Base-by-base conservation (phyloP, 1,140 invertebrate genomes). In the Centruroides vittatus region DNA sequence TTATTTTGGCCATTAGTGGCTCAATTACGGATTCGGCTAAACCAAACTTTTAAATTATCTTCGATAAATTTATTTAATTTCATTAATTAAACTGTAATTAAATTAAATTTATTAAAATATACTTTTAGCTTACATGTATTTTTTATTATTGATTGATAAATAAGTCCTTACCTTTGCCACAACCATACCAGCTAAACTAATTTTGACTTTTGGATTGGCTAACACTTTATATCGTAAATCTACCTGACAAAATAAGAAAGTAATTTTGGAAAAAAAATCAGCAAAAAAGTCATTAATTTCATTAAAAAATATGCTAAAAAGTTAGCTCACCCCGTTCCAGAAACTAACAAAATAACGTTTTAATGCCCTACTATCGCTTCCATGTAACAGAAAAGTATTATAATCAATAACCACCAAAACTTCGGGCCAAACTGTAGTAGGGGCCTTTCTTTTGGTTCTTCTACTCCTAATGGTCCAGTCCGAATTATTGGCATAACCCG, bases 271-370 rank as follows among this genome's bases (percentile, higher is more conserved):
- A 49, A 23, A n/a, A 23, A 23, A 23, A 23, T 23, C 23, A 23
- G n/a, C 2, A 2, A 23, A 23, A 23, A 12, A 34, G 49, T 34
- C 12, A 2, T 51, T 34, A 51, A 34, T 34, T 12, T 12, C 12
- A 12, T 34, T 34, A n/a, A 51, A 51, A 12, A 51, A 1, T 34
- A 12, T 34, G 51, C 6, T 12, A 60, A 5, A 34, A 58, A 58
- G 8, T 23, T 7, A 35, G 64, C 65, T 65, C 47, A 67, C 70
- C 48, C 91, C 91, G 73, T 95, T 95, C 92, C 91, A 94, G 73
- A 95, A 95, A 6, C 89, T 93, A 47, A 94, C 88, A 71, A 94
- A 94, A 74, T 95, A 95, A 54, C 90, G 79, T 73, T 94, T 94
- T 67, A 94, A 91, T 76, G 93, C 86, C 35, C 85, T 80, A 74